Conservation (phyloP, 2,797 vertebrate species). For the Anguilla pacifica region DNA sequence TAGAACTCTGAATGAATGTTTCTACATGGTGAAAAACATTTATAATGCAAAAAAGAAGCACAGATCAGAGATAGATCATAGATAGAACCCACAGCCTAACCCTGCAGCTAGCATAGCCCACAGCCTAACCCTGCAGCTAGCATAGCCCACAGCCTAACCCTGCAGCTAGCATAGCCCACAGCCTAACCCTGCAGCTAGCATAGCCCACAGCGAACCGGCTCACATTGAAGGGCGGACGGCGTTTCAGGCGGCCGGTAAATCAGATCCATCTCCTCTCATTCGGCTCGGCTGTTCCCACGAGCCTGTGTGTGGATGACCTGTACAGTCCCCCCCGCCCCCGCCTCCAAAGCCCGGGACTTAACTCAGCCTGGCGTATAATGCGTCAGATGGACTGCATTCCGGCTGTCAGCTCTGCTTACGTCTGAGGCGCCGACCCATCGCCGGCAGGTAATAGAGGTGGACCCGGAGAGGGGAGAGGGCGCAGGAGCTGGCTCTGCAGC, state of each 20-base stretch:
- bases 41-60: not conserved
- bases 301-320: not conserved
- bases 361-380: constrained; percentile 51
- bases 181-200: too few species aligned
- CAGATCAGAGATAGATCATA: too few species aligned
- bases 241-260: not conserved
- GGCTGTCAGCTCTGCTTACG: constrained; percentile 55
- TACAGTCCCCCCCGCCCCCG: not conserved
- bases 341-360: not conserved
- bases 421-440: constrained; percentile 43
- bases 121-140: too few species aligned
- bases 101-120: too few species aligned
- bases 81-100: too few species aligned
- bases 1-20: too few species aligned
- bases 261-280: not conserved
- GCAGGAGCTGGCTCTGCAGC: not conserved
- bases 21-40: too few species aligned
- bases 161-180: too few species aligned
- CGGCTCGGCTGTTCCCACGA: not conserved
- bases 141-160: too few species aligned
- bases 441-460: constrained; percentile 35
- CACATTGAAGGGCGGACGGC: not conserved
- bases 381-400: constrained; percentile 51
- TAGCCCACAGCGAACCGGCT: not conserved
- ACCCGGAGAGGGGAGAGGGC: not conserved